phyloP scores from a whole-genome alignment of 2,888 invertebrate genomes.

The Deilephila porcellus region DNA sequence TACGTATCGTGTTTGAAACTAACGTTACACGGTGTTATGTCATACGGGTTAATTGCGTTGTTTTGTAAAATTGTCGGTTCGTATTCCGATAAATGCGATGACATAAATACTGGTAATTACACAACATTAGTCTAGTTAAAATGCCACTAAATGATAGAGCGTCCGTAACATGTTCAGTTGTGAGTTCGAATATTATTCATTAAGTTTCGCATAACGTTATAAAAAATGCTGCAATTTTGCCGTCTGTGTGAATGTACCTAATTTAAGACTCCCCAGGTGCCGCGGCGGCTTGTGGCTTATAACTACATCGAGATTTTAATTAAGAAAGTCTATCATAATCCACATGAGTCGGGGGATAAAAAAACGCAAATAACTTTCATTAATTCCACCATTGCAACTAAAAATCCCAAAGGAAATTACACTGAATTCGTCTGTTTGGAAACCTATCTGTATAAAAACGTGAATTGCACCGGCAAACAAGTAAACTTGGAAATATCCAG shows the following conservation, averaged over 20 bases:
- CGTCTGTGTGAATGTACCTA: constrained; percentile 50
- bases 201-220: not conserved
- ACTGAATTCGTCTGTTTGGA: constrained; percentile 34
- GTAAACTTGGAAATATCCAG: constrained; percentile 20
- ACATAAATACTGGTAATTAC: not conserved
- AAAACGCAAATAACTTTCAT: constrained; percentile 39
- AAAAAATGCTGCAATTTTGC: constrained; percentile 23
- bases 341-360: constrained; percentile 53
- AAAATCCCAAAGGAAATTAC: constrained; percentile 30
- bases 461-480: constrained; percentile 4
- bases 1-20: constrained; percentile 6
- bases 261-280: constrained; percentile 77
- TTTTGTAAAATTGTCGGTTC: not conserved
- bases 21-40: constrained; percentile 37
- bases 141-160: not conserved
- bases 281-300: constrained; percentile 66
- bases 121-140: not conserved
- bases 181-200: not conserved
- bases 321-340: constrained; percentile 71
- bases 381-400: constrained; percentile 32
- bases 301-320: constrained; percentile 76
- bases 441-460: constrained; percentile 3
- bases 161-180: not conserved
- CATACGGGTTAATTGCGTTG: constrained; percentile 40
- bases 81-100: not conserved